Evolutionary conservation across 92 coral and sea anemone species (phyloP), one percentile per base, ranked within the genome.

Genomic region (Anthopleura xanthogrammica): DNA sequence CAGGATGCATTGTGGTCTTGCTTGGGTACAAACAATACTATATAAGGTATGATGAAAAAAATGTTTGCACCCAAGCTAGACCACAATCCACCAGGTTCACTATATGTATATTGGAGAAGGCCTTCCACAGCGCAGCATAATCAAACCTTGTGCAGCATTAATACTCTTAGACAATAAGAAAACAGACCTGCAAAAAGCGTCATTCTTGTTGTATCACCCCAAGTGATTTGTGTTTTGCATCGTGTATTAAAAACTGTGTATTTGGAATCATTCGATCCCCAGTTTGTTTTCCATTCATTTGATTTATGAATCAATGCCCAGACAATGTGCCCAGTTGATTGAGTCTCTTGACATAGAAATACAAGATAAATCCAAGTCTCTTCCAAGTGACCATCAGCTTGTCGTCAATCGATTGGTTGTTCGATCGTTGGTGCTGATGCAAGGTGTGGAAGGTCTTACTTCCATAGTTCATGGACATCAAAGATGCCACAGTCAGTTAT

Each of bases 401-500:
- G 66, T 19, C 7, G 14, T 54, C 58, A 17, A n/a, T 68, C 13
- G 72, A 7, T 65, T 14, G 11, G 54, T 50, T 50, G 11, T 50
- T 11, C 0, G 42, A 5, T 29, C 16, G 65, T 5, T 5, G n/a
- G 65, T 29, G 20, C 60, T 36, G 54, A 20, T 12, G 9, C 12
- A 14, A 58, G 58, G 60, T 16, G 11, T 9, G 3, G 3, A 66
- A 57, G 60, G 29, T 46, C 42, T 68, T 65, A 84, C n/a, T 79
- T 86, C 97, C 98, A 97, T 57, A 97, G 88, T 16, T 79, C 65
- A 73, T 90, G 87, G 43, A 90, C 93, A 73, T 97, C 94, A 73
- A 91, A 84, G 13, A 91, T 62, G 36, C 98, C 99, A 72, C 99
- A 97, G 77, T 94, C 91, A 0, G 81, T 83, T n/a, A 97, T 88